Conservation (phyloP, 2,888 invertebrate genomes). For the Mythimna lalbum region DNA sequence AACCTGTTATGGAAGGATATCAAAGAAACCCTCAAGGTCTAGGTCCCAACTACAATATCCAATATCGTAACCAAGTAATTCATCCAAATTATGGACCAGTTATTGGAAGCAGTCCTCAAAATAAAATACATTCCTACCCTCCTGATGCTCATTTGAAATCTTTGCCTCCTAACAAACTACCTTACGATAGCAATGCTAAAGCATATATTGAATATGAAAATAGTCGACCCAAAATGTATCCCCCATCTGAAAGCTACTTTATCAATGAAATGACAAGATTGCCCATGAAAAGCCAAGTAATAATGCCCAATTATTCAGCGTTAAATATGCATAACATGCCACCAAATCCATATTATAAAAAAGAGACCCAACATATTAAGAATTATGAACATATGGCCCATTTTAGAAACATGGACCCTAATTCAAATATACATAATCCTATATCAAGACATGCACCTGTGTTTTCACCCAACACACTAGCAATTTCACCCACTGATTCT, state of each 20-base stretch:
- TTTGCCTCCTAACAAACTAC: conserved; percentile 77
- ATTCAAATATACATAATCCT: conserved; percentile 74
- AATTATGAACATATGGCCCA: conserved; percentile 81
- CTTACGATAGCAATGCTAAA: conserved; percentile 80
- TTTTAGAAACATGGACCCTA: conserved; percentile 79
- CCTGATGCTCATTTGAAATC: conserved; percentile 76
- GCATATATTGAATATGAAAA: conserved; percentile 82
- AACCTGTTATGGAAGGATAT: conserved; percentile 81
- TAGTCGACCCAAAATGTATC: conserved; percentile 76
- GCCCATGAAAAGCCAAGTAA: conserved; percentile 77
- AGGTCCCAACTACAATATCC: conserved; percentile 72
- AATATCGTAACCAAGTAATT: conserved; percentile 81
- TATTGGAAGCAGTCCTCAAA: conserved; percentile 79
- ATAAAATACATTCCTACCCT: conserved; percentile 80
- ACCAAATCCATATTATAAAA: conserved; percentile 80
- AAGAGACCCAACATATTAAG: conserved; percentile 78
- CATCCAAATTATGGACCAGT: conserved; percentile 81
- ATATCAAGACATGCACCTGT: conserved; percentile 80
- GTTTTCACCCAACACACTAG: conserved; percentile 84
- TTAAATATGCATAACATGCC: conserved; percentile 77
- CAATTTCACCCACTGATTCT: conserved; percentile 87
- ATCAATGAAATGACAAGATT: conserved; percentile 79
- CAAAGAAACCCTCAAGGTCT: conserved; percentile 79
- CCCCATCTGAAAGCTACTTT: conserved; percentile 78
- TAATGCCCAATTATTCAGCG: conserved; percentile 79